These are phyloP conservation scores for Bombus sibiricus DNA, from an alignment of 1,140 invertebrate species.

Conservation along the genomic window DNA sequence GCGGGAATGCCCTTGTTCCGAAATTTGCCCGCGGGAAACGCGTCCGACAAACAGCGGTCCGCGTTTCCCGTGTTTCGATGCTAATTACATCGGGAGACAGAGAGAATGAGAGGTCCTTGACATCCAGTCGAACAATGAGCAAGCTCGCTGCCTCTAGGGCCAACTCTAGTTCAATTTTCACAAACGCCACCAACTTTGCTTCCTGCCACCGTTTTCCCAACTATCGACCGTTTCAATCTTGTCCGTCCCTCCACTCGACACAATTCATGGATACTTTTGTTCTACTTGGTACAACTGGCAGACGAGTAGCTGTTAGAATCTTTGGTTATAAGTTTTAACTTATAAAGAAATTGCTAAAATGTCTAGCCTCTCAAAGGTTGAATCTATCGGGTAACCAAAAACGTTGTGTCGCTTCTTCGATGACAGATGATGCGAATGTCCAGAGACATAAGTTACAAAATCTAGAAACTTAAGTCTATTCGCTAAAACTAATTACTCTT, in stretches of 20 bases:
- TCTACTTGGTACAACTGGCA: background rate
- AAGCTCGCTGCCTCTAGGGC: constrained; percentile 4
- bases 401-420: no score
- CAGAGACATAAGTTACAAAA: no score
- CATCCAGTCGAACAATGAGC: constrained; percentile 37
- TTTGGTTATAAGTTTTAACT: background rate
- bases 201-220: constrained; percentile 9
- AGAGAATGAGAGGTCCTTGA: constrained; percentile 41
- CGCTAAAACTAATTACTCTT: no score
- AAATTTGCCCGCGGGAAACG: constrained; percentile 1
- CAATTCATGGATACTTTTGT: background rate
- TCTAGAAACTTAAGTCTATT: no score
- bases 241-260: background rate
- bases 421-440: no score
- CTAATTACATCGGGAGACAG: constrained; percentile 43
- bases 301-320: background rate
- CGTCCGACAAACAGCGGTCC: no score
- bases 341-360: background rate
- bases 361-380: background rate
- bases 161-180: constrained; percentile 29
- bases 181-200: constrained; percentile 1
- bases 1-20: background rate
- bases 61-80: constrained; percentile 8
- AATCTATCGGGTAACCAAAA: no score
- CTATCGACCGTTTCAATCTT: constrained; percentile 40